Evolutionary conservation across 2,113 vertebrate species (phyloP), one percentile per base, ranked within the genome.

Genomic region (Proteles cristata): DNA sequence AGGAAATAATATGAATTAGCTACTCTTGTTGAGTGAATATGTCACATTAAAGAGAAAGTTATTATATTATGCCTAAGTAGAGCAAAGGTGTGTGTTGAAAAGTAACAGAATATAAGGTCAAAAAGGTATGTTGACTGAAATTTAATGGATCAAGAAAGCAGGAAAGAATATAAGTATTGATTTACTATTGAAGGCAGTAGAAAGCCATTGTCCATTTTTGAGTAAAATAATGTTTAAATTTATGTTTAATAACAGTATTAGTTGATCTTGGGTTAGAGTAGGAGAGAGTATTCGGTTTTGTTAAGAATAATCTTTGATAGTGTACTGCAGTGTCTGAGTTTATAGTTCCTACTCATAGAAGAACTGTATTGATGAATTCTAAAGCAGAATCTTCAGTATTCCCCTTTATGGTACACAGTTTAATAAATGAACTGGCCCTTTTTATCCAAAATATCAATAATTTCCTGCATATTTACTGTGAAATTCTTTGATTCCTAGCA

Each of bases 41-140:
- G 86, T 81, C 48, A 87, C 39, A 79, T 89, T 87, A 82, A 74
- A 91, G n/a, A 84, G 43, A 77, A 85, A 15, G 11, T 25, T 79
- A 77, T 88, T 77, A 19, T 55, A 58, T 69, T 77, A 39, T 87
- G 4, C 21, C 21, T 69, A n/a, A 69, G 23, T 28, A 68, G 39
- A 91, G 19, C 71, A 77, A 97, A 86, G 26, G 19, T 68, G 6
- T 5, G 14, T 45, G 5, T 26, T 45, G n/a, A 89, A 31, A 89
- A 65, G 66, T 61, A 50, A 45, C 63, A 76, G 28, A 83, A 53
- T 45, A 17, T 12, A 7, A 71, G 3, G 3, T 61, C 79, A 43
- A 39, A 83, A 91, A 97, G 16, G 31, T 53, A 50, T 63, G 14
- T 50, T 90, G 39, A 85, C 33, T 88, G 77, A 92, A 94, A 90